Base-by-base conservation (phyloP, 2,113 vertebrate species). In the Prionailurus bengalensis region DNA sequence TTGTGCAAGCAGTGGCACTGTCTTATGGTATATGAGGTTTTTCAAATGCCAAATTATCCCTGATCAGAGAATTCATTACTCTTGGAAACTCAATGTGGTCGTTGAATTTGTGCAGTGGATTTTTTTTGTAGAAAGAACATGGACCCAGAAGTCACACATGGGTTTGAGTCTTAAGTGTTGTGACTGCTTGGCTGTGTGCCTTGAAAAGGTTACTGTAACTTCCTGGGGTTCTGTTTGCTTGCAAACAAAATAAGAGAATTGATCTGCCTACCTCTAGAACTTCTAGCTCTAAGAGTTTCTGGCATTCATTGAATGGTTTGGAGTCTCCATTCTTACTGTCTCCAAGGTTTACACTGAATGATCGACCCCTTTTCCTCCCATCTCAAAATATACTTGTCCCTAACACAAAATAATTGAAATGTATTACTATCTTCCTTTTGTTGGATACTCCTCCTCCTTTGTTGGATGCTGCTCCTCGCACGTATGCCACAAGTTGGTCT, bases 191-290 rank as follows among this genome's bases (percentile, higher is more conserved):
- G 68, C 68, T 79, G 8, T 81, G 5, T 88, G 76, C 74, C n/a
- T 65, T 66, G n/a, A 89, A 95, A 79, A 83, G 66, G 27, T 95
- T 42, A 31, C 42, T 86, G 68, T 89, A 55, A 9, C 58, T 94
- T 85, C 66, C 51, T 63, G 9, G 63, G 27, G 11, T 90, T 95
- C 53, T 48, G 45, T 58, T 95, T 98, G 39, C 83, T 79, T 80
- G 58, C 19, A 88, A 70, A 92, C 71, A 76, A 86, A 93, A 76
- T 88, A 25, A 48, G 12, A 83, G 55, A 66, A 66, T 70, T 87
- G 17, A 92, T 92, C 92, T 53, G 42, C 7, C 78, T 70, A 4
- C 33, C 66, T 96, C 51, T 71, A 78, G 74, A 91, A 74, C n/a
- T 39, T 86, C 74, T 16, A 81, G 15, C 65, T 81, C 45, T 9